Percentiles rank a stretch among this genome's conserved stretches.
Conservation (phyloP, 2,888 invertebrate genomes). For the Leptinotarsa tumamoca region DNA sequence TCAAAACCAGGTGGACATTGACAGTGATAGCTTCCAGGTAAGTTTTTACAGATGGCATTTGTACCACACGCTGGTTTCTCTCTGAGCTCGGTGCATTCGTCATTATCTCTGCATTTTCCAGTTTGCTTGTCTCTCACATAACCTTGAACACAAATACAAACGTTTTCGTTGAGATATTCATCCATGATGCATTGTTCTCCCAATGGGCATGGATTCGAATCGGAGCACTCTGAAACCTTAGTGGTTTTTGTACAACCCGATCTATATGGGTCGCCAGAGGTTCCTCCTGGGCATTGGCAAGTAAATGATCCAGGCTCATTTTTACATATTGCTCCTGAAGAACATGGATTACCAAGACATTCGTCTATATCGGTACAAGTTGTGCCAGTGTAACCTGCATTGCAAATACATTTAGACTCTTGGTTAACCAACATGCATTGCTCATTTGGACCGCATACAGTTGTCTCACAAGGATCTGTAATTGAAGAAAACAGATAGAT, state of each 20-base stretch:
- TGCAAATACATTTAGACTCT: constrained; percentile 86
- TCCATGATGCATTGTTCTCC: constrained; percentile 89
- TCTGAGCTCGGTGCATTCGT: constrained; percentile 83
- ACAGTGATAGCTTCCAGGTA: constrained; percentile 94
- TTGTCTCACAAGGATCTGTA: constrained; percentile 89
- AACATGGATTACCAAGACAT: constrained; percentile 85
- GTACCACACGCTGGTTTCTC: constrained; percentile 87
- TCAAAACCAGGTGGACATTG: constrained; percentile 89
- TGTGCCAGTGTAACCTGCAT: constrained; percentile 76
- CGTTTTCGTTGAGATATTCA: constrained; percentile 79
- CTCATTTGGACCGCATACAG: constrained; percentile 87
- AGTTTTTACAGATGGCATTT: constrained; percentile 91
- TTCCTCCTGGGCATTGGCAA: constrained; percentile 89
- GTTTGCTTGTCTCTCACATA: constrained; percentile 81
- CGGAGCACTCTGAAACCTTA: constrained; percentile 77
- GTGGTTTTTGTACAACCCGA: constrained; percentile 80
- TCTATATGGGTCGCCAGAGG: constrained; percentile 83
- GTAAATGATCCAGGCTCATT: constrained; percentile 88
- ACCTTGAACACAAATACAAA: constrained; percentile 91
- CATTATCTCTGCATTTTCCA: constrained; percentile 84
- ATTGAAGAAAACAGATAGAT: constrained; percentile 43
- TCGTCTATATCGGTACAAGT: constrained; percentile 92
- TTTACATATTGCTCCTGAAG: constrained; percentile 86
- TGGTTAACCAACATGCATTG: constrained; percentile 89
- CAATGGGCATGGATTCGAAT: constrained; percentile 80